Conservation (phyloP, 2,113 vertebrate species). For the Rattus norvegicus region GRCr8 NC_086026.1:58816001-58816500, state of each 20-base stretch:
- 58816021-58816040: constrained; percentile 62
- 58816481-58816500: constrained; percentile 93
- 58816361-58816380: constrained; percentile 26
- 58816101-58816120: background rate
- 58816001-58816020: constrained; percentile 71
- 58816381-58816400: constrained; percentile 47
- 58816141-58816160: background rate
- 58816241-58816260: background rate
- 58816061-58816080: constrained; percentile 53
- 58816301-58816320: background rate
- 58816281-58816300: background rate
- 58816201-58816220: background rate
- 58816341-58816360: background rate
- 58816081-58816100: background rate
- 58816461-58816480: constrained; percentile 97
- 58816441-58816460: constrained; percentile 80
- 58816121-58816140: background rate
- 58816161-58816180: background rate
- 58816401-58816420: background rate
- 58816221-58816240: background rate
- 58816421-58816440: background rate
- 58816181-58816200: background rate
- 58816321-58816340: background rate
- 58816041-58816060: constrained; percentile 77
- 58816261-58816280: background rate